Conservation (phyloP, 2,797 vertebrate species). For the Lepilemur ruficaudatus region DNA sequence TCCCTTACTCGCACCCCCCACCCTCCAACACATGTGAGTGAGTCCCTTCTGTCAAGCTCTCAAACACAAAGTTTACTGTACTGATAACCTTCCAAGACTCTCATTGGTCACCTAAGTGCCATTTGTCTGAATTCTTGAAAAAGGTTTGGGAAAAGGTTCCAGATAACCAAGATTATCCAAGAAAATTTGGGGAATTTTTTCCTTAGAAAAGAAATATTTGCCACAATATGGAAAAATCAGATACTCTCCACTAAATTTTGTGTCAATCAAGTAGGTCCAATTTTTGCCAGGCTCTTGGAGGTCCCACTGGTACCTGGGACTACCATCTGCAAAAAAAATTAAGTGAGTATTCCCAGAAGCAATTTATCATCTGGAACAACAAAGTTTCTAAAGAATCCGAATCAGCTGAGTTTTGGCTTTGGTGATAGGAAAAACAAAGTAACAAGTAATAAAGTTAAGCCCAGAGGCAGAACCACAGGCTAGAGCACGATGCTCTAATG, state of each 20-base stretch:
- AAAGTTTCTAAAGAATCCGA: slow-evolving; percentile 17
- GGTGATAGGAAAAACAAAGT: background rate
- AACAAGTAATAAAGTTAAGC: background rate
- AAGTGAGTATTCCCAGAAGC: background rate
- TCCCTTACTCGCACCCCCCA: background rate
- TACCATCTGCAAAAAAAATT: background rate
- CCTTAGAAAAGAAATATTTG: slow-evolving; percentile 1
- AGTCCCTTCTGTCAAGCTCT: background rate
- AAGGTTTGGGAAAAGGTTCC: background rate
- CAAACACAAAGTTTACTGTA: background rate
- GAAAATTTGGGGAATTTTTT: background rate
- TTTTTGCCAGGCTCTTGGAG: slow-evolving; percentile 17
- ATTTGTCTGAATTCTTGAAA: background rate
- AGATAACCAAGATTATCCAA: background rate
- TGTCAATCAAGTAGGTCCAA: background rate
- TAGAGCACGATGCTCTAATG: background rate
- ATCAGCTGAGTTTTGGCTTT: background rate
- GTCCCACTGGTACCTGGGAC: background rate
- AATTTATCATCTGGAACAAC: background rate
- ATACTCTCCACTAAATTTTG: background rate
- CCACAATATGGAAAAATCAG: background rate
- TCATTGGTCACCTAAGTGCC: background rate
- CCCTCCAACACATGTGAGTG: background rate
- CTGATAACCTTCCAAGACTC: background rate
- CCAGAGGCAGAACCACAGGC: background rate